These are phyloP conservation scores for Parnassius glacialis DNA, from an alignment of 2,888 invertebrate species.

Conservation along the genomic window DNA sequence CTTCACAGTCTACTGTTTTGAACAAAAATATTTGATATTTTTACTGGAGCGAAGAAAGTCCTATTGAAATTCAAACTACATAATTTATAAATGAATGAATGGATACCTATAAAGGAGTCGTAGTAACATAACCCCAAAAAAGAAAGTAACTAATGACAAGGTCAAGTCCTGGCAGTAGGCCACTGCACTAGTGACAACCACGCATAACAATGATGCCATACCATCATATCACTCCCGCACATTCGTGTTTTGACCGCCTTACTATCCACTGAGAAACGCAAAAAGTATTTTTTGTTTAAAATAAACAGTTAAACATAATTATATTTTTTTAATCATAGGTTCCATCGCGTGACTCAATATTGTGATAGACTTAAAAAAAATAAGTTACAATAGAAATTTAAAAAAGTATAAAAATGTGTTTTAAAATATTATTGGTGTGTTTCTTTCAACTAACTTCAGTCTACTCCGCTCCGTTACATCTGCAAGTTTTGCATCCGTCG, in stretches of 20 bases:
- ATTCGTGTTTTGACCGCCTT: slow-evolving; percentile 1
- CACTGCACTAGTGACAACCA: slow-evolving; percentile 31
- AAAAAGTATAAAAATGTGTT: slow-evolving; percentile 8
- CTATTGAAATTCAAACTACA: slow-evolving; percentile 1
- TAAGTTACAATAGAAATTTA: no score
- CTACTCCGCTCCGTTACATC: slow-evolving; percentile 47
- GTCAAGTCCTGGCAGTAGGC: slow-evolving; percentile 65
- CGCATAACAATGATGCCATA: slow-evolving; percentile 13
- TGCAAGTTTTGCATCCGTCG: slow-evolving; percentile 28
- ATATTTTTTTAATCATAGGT: neutral
- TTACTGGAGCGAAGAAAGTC: slow-evolving; percentile 1
- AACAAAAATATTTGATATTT: no score
- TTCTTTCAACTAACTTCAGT: slow-evolving; percentile 39
- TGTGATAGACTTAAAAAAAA: no score
- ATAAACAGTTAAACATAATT: no score
- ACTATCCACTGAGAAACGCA: neutral
- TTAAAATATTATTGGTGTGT: slow-evolving; percentile 31
- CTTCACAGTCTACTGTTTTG: no score
- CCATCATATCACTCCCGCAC: slow-evolving; percentile 3
- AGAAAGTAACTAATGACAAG: slow-evolving; percentile 53
- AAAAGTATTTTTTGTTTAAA: neutral
- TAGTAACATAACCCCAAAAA: slow-evolving; percentile 37
- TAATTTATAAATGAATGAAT: slow-evolving; percentile 8
- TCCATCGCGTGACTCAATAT: no score
- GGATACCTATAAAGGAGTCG: slow-evolving; percentile 1